A percentile compares a stretch with the other conserved stretches of the same genome.
phyloP scores from a whole-genome alignment of 2,888 invertebrate species.

The Sipunculus nudus region DNA sequence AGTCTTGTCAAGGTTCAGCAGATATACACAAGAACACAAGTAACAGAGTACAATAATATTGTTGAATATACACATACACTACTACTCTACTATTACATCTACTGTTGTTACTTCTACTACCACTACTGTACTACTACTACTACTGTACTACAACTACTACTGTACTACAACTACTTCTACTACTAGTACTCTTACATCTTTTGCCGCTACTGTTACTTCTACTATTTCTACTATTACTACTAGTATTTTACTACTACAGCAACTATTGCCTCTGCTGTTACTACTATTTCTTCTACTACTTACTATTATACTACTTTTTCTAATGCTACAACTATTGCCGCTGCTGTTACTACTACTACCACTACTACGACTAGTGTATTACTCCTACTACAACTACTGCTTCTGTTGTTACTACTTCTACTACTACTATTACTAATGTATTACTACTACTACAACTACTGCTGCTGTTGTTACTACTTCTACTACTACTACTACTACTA shows the following conservation, averaged over 20 bases:
- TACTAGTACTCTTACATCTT: background rate
- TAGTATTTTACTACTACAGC: background rate
- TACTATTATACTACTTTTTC: constrained; percentile 67
- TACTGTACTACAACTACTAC: no score
- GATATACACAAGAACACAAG: no score
- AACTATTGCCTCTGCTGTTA: constrained; percentile 11
- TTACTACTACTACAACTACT: background rate
- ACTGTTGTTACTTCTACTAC: background rate
- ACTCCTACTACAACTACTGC: no score
- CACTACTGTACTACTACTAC: no score
- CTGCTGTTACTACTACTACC: constrained; percentile 27
- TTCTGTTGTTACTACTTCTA: background rate
- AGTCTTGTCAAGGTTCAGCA: no score
- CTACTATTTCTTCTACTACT: constrained; percentile 64
- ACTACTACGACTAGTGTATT: constrained; percentile 24
- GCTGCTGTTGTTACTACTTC: background rate
- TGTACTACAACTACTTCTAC: background rate
- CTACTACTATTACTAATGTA: background rate
- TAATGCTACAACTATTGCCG: constrained; percentile 29
- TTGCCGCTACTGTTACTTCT: background rate
- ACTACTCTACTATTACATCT: background rate
- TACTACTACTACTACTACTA: background rate
- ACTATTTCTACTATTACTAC: background rate
- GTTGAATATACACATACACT: no score
- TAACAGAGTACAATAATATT: no score